Conservation (phyloP, 1,140 invertebrate genomes). For the Calephelis nemesis region DNA sequence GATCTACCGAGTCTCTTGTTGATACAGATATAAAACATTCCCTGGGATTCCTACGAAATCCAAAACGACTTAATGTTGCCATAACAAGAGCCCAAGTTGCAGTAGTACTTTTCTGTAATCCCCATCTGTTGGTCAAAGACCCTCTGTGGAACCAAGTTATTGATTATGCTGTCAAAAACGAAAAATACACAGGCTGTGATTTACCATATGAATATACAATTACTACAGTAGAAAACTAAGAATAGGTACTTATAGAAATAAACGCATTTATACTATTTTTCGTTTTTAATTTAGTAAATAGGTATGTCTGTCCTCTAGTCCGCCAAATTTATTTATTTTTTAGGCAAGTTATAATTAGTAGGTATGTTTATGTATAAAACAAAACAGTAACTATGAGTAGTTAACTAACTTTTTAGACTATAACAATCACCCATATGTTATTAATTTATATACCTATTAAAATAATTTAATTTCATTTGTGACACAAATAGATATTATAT, state of each 20-base stretch:
- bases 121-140: constrained; percentile 85
- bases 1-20: constrained; percentile 78
- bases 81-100: constrained; percentile 90
- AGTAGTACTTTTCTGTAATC: constrained; percentile 91
- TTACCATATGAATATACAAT: constrained; percentile 54
- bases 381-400: too few species aligned
- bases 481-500: too few species aligned
- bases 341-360: too few species aligned
- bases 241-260: neutral
- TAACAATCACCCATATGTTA: too few species aligned
- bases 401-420: too few species aligned
- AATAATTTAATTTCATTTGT: too few species aligned
- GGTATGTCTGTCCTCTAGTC: too few species aligned
- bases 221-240: constrained; percentile 2
- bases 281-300: too few species aligned
- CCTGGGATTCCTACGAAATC: constrained; percentile 88
- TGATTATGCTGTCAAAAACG: constrained; percentile 81
- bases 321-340: too few species aligned
- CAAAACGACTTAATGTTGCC: constrained; percentile 92
- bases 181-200: constrained; percentile 84
- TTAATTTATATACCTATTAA: too few species aligned
- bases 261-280: too few species aligned
- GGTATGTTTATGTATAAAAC: too few species aligned
- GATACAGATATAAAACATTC: constrained; percentile 80
- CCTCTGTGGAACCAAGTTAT: constrained; percentile 86